A percentile compares a stretch with the other conserved stretches of the same genome.
phyloP scores from a whole-genome alignment of 2,113 vertebrate genomes.

The Cyanocitta stelleri region DNA sequence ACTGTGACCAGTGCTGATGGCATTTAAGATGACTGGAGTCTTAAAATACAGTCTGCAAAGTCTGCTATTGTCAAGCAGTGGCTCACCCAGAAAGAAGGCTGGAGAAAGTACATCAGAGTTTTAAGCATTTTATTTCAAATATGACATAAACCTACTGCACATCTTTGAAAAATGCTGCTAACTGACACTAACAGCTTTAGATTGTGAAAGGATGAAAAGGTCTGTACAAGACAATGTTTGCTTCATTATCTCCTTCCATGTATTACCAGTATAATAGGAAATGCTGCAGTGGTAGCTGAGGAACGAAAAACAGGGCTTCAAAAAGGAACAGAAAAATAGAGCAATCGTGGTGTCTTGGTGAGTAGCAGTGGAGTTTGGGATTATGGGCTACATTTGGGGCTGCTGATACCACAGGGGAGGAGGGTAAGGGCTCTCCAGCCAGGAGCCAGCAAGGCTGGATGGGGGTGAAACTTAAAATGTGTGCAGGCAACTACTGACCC shows the following conservation, averaged over 20 bases:
- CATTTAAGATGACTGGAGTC: conserved; percentile 29
- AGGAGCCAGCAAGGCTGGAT: background rate
- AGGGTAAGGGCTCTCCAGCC: background rate
- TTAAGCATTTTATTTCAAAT: conserved; percentile 45
- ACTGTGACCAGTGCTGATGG: background rate
- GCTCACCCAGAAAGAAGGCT: background rate
- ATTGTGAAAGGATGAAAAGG: conserved; percentile 52
- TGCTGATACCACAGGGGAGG: background rate
- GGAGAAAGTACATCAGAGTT: conserved; percentile 2
- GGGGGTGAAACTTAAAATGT: background rate
- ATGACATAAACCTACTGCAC: conserved; percentile 28
- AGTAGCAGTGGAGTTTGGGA: background rate
- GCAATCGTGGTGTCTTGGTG: background rate
- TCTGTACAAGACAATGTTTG: conserved; percentile 47
- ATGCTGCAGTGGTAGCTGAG: background rate
- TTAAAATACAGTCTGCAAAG: conserved; percentile 26
- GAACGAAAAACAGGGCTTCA: background rate
- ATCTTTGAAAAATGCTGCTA: conserved; percentile 47
- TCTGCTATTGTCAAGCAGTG: background rate
- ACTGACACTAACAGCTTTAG: conserved; percentile 54
- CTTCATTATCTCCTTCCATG: conserved; percentile 50
- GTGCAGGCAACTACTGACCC: background rate
- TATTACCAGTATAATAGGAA: conserved; percentile 25
- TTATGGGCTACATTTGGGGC: background rate
- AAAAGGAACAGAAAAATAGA: background rate